Percentiles rank a stretch among this genome's conserved stretches.
phyloP scores from a whole-genome alignment of 2,797 vertebrate genomes.

The Aulostomus chinensis region DNA sequence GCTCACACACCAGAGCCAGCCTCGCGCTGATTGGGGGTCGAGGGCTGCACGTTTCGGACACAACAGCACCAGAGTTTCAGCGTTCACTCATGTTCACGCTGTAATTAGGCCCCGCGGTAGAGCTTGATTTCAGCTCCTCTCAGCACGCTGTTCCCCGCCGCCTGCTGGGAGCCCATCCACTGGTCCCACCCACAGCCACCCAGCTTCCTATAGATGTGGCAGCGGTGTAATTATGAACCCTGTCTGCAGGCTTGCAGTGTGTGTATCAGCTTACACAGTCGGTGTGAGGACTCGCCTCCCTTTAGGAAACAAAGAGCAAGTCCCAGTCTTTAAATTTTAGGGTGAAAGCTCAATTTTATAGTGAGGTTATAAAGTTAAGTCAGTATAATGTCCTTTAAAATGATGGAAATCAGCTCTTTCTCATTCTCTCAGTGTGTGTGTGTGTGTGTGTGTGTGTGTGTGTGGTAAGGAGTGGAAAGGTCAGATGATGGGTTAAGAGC shows the following conservation, averaged over 20 bases:
- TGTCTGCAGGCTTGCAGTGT: conserved; percentile 9
- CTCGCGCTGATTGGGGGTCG: conserved; percentile 27
- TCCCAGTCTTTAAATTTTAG: too few relatives aligned
- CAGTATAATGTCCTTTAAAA: too few relatives aligned
- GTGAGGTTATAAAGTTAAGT: too few relatives aligned
- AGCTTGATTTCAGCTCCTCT: conserved; percentile 27
- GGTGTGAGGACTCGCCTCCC: too few relatives aligned
- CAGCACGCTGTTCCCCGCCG: conserved; percentile 1
- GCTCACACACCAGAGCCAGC: conserved; percentile 21
- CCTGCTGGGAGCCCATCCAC: conserved; percentile 50
- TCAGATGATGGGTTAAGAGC: too few relatives aligned
- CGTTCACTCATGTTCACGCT: conserved; percentile 45
- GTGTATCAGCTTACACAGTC: not conserved
- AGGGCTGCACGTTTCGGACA: conserved; percentile 38
- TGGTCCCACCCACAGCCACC: conserved; percentile 30
- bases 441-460: too few relatives aligned
- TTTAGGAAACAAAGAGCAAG: too few relatives aligned
- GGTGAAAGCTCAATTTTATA: too few relatives aligned
- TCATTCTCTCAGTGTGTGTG: too few relatives aligned
- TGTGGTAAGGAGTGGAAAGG: too few relatives aligned
- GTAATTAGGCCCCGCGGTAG: conserved; percentile 66
- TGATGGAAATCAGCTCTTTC: too few relatives aligned
- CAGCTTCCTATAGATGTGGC: conserved; percentile 49
- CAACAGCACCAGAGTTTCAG: conserved; percentile 35
- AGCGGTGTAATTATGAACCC: conserved; percentile 57